These are phyloP conservation scores for Sphaerophoria taeniata DNA, from an alignment of 2,888 invertebrate genomes.

Conservation along the genomic window DNA sequence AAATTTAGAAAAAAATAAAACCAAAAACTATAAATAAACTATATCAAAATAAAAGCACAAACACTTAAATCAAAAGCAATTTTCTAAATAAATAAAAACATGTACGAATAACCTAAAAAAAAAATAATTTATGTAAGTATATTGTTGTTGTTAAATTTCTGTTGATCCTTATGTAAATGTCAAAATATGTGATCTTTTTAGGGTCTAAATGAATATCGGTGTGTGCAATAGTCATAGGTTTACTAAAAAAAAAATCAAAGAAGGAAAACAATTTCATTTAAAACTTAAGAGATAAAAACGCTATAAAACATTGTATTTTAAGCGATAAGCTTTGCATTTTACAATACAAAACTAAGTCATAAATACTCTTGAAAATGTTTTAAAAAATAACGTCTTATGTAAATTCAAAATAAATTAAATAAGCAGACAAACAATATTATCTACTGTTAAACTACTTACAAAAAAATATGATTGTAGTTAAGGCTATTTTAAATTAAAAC, in stretches of 20 bases:
- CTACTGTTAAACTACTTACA: background rate
- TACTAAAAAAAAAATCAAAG: constrained; percentile 13
- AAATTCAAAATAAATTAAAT: background rate
- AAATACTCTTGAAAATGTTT: constrained; percentile 2
- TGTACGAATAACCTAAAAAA: constrained; percentile 13
- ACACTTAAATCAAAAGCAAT: constrained; percentile 29
- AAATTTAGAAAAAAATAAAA: background rate
- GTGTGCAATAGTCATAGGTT: constrained; percentile 43
- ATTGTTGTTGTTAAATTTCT: constrained; percentile 61
- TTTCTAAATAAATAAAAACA: constrained; percentile 20
- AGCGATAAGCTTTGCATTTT: constrained; percentile 50
- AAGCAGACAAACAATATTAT: background rate
- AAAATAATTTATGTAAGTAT: constrained; percentile 43
- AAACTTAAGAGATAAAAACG: constrained; percentile 19
- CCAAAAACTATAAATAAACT: background rate
- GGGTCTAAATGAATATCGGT: constrained; percentile 77
- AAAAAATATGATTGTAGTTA: background rate
- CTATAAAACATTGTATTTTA: constrained; percentile 37
- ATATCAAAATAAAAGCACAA: constrained; percentile 18
- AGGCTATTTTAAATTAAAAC: background rate
- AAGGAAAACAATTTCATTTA: background rate
- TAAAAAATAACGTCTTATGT: too few relatives aligned
- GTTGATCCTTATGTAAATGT: constrained; percentile 78
- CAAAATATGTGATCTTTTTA: constrained; percentile 82
- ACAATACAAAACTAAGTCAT: constrained; percentile 59